Percentiles rank a stretch among this genome's conserved stretches.
Conservation (phyloP, 2,113 vertebrate genomes). For the Nestor notabilis region DNA sequence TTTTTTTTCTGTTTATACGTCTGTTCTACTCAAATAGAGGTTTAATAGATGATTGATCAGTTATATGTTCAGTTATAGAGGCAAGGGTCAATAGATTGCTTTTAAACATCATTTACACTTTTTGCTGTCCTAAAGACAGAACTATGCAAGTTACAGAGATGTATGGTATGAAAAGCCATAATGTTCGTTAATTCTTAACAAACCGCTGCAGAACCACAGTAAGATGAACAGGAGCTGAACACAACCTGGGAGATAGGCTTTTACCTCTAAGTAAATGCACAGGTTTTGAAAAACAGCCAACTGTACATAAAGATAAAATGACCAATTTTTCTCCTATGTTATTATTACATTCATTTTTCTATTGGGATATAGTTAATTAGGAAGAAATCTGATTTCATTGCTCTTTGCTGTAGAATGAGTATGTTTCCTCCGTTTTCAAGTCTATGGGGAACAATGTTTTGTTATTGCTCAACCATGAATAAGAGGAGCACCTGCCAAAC, state of each 20-base stretch:
- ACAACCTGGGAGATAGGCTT: not conserved
- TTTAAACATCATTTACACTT: not conserved
- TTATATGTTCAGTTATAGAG: not conserved
- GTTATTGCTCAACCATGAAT: conserved; percentile 1
- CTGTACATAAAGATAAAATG: not conserved
- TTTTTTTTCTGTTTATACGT: not conserved
- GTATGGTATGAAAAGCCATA: not conserved
- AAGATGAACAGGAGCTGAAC: not conserved
- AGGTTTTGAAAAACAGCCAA: not conserved
- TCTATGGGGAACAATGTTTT: not conserved
- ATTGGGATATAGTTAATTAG: not conserved
- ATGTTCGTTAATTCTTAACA: not conserved
- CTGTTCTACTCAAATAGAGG: not conserved
- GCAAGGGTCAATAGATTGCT: not conserved
- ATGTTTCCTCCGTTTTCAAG: not conserved
- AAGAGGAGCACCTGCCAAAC: not conserved
- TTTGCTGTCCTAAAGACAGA: not conserved
- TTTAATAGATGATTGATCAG: conserved; percentile 1
- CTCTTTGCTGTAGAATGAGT: not conserved
- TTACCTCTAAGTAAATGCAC: not conserved
- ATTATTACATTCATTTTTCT: not conserved
- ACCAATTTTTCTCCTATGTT: not conserved
- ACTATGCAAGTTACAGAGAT: not conserved
- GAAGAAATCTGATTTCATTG: not conserved
- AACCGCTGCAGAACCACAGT: not conserved